These are phyloP conservation scores for Sarcophaga carnaria DNA, from an alignment of 2,888 invertebrate genomes.

Conservation along the genomic window DNA sequence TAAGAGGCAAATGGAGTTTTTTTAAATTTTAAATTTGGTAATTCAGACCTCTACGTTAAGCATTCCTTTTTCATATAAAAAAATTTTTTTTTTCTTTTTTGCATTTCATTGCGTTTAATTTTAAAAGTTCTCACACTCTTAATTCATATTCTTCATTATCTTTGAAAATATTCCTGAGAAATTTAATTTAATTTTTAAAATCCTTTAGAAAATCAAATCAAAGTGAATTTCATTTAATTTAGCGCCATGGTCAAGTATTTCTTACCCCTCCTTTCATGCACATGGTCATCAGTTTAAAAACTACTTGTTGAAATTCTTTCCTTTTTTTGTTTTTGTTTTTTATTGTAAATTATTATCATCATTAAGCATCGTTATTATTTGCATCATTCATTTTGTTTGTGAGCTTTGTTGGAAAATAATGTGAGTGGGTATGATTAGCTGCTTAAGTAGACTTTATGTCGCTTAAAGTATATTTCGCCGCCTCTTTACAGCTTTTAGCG, in stretches of 20 bases:
- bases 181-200: too few relatives aligned
- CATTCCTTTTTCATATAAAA: too few relatives aligned
- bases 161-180: too few relatives aligned
- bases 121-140: too few relatives aligned
- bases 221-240: not conserved
- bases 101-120: too few relatives aligned
- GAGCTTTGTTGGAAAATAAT: slow-evolving; percentile 43
- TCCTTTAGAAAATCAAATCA: slow-evolving; percentile 21
- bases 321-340: not conserved
- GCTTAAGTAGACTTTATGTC: slow-evolving; percentile 69
- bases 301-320: slow-evolving; percentile 42
- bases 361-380: not conserved
- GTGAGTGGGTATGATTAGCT: slow-evolving; percentile 54
- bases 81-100: too few relatives aligned
- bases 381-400: slow-evolving; percentile 40
- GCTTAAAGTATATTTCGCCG: slow-evolving; percentile 40
- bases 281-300: slow-evolving; percentile 46
- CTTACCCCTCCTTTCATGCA: slow-evolving; percentile 29
- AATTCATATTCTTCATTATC: too few relatives aligned
- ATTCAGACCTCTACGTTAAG: too few relatives aligned
- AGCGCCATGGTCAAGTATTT: slow-evolving; percentile 39
- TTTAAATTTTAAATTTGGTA: too few relatives aligned
- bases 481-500: slow-evolving; percentile 25
- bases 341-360: slow-evolving; percentile 7
- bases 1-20: too few relatives aligned